These are phyloP conservation scores for Liopterus haemorrhoidalis DNA, from an alignment of 2,888 invertebrate species.

Conservation along the genomic window DNA sequence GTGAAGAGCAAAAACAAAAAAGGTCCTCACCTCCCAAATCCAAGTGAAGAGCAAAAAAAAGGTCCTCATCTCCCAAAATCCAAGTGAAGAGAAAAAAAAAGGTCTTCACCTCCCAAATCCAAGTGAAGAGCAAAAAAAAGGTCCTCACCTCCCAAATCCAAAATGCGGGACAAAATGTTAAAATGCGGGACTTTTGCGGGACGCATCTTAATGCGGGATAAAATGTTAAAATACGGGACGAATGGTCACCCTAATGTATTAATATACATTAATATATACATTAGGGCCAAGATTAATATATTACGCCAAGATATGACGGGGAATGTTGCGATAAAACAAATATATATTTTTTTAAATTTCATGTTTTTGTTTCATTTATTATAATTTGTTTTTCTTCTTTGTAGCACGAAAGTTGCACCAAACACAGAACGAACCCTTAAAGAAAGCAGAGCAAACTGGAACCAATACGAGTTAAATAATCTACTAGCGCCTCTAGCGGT, in stretches of 20 bases:
- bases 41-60: no score
- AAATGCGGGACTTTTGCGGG: no score
- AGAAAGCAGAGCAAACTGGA: constrained; percentile 48
- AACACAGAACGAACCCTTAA: constrained; percentile 42
- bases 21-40: no score
- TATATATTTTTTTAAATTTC: not conserved
- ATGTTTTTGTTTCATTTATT: not conserved
- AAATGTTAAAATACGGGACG: no score
- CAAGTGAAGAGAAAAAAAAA: no score
- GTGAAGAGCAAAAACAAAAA: no score
- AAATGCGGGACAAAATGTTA: no score
- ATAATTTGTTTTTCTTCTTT: constrained; percentile 6
- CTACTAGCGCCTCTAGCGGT: constrained; percentile 43
- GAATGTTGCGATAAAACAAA: constrained; percentile 5
- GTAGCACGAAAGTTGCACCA: constrained; percentile 30
- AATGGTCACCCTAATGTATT: constrained; percentile 4
- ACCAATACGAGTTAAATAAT: constrained; percentile 47
- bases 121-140: no score
- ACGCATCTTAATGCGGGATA: no score
- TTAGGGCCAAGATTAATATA: not conserved
- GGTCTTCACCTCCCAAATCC: no score
- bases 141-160: no score
- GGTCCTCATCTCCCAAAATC: no score
- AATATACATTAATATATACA: constrained; percentile 3
- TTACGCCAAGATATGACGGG: constrained; percentile 2